Percentiles rank a stretch among this genome's conserved stretches.
Evolutionary conservation across 2,888 invertebrate genomes (phyloP).

Genomic region (Morinoia aosen): DNA sequence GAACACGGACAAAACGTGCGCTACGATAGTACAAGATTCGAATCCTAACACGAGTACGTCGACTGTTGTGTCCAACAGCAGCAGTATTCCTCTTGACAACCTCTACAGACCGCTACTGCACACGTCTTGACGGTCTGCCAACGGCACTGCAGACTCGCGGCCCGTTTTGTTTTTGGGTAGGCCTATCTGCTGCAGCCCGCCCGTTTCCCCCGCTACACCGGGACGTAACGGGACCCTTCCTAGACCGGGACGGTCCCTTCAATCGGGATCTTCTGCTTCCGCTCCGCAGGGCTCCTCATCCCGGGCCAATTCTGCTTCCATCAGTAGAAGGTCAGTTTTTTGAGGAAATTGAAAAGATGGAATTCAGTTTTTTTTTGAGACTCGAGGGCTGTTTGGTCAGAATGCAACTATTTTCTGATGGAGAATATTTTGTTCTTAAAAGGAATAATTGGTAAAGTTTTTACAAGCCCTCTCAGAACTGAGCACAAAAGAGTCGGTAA

Average conservation of each 20-base stretch:
- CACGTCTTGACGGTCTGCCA: conserved; percentile 59
- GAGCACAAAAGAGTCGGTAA: too few relatives aligned
- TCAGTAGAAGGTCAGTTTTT: neutral
- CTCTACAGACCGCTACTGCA: conserved; percentile 71
- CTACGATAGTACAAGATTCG: conserved; percentile 60
- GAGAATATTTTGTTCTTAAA: neutral
- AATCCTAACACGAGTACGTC: conserved; percentile 20
- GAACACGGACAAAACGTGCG: conserved; percentile 70
- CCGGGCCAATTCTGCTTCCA: neutral
- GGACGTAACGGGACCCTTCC: neutral
- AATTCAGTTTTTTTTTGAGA: neutral
- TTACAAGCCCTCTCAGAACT: too few relatives aligned
- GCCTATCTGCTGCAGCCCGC: conserved; percentile 57
- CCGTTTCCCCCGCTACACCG: conserved; percentile 55
- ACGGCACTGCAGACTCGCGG: conserved; percentile 53
- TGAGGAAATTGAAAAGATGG: too few relatives aligned
- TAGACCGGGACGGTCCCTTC: neutral
- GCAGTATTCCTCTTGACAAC: conserved; percentile 72
- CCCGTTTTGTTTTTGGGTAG: conserved; percentile 52
- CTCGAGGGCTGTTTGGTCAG: neutral
- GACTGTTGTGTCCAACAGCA: conserved; percentile 68
- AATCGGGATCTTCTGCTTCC: neutral
- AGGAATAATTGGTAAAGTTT: neutral
- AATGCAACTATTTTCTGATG: neutral
- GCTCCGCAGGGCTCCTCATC: neutral